Evolutionary conservation across 2,113 vertebrate species (phyloP).

Genomic region (Larimichthys polyactis): DNA sequence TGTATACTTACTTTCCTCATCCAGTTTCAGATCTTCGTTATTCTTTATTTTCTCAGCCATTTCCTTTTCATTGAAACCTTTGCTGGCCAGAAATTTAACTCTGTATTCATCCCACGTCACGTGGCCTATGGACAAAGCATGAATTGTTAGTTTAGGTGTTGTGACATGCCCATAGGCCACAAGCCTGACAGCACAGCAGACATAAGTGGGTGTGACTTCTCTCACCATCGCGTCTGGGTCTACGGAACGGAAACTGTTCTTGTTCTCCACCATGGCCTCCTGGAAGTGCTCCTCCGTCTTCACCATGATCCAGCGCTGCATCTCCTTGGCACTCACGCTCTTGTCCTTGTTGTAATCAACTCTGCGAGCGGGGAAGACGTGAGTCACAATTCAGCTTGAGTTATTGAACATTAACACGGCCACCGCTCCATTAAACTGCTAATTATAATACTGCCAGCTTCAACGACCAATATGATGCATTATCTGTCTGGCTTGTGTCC

Average conservation of each 20-base stretch:
- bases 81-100: conserved; percentile 94
- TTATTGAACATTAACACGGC: neutral
- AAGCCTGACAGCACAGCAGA: neutral
- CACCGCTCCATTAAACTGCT: neutral
- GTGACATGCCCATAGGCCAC: neutral
- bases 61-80: conserved; percentile 93
- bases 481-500: neutral
- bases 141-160: neutral
- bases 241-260: conserved; percentile 91
- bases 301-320: conserved; percentile 97
- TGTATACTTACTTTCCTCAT: conserved; percentile 94
- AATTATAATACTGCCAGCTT: neutral
- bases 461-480: neutral
- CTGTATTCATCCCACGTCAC: conserved; percentile 97
- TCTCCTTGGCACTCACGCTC: conserved; percentile 92
- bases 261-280: conserved; percentile 93
- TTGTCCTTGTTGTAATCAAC: conserved; percentile 91
- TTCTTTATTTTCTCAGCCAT: conserved; percentile 91
- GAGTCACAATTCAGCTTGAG: neutral
- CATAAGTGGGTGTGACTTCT: neutral
- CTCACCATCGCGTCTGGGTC: conserved; percentile 94
- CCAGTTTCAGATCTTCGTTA: conserved; percentile 93
- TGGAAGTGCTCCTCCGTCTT: conserved; percentile 96
- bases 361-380: conserved; percentile 66
- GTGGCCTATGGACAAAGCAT: conserved; percentile 78